phyloP scores from a whole-genome alignment of 2,113 vertebrate genomes.

The Labrus mixtus region DNA sequence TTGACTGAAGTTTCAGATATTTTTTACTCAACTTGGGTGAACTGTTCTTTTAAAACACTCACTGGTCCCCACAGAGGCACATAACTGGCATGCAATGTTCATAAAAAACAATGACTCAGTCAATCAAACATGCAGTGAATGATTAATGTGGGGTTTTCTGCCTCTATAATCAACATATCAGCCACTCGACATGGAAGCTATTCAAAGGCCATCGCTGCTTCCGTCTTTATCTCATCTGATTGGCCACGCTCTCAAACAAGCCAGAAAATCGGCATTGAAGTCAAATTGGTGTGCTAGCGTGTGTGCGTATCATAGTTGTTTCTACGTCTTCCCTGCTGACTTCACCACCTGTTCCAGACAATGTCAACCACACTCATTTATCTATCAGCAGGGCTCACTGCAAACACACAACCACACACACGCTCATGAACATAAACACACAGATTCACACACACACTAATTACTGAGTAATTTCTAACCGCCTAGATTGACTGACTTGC shows the following conservation, averaged over 20 bases:
- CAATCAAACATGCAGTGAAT: constrained; percentile 66
- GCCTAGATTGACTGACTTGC: constrained; percentile 47
- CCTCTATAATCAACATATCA: constrained; percentile 70
- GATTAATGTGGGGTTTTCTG: constrained; percentile 57
- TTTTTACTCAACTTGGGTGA: background rate
- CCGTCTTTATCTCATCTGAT: constrained; percentile 49
- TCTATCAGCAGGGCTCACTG: constrained; percentile 80
- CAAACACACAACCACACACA: constrained; percentile 34
- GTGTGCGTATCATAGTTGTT: constrained; percentile 36
- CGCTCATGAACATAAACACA: background rate
- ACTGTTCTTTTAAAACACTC: constrained; percentile 15
- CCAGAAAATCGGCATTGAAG: constrained; percentile 57
- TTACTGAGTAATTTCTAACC: constrained; percentile 55
- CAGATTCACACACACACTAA: constrained; percentile 31
- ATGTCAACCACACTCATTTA: constrained; percentile 84
- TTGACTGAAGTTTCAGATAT: too few species aligned
- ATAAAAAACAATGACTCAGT: constrained; percentile 55
- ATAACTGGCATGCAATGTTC: constrained; percentile 40
- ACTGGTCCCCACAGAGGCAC: constrained; percentile 26
- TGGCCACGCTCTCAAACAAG: constrained; percentile 64
- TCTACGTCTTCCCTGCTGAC: constrained; percentile 79
- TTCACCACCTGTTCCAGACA: constrained; percentile 86
- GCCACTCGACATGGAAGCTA: constrained; percentile 56
- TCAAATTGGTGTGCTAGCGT: constrained; percentile 50
- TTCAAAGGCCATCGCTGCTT: constrained; percentile 59